phyloP scores from a whole-genome alignment of 2,888 invertebrate species.

The Xestia c-nigrum region DNA sequence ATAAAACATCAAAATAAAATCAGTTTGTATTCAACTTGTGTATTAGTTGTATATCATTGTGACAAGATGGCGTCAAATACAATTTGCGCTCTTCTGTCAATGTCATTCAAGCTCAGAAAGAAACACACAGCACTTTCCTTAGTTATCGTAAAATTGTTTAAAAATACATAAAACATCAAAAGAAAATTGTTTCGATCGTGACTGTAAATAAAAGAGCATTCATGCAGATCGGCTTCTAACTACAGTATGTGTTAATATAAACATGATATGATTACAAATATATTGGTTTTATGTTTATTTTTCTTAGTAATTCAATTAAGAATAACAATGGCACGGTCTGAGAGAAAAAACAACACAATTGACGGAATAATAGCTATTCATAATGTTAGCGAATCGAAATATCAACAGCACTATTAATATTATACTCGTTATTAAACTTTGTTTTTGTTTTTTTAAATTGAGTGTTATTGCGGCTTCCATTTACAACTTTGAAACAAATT shows the following conservation, averaged over 20 bases:
- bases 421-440: background rate
- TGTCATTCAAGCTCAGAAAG: background rate
- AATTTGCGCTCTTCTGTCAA: background rate
- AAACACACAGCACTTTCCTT: background rate
- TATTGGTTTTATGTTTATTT: background rate
- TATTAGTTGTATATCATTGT: too few relatives aligned
- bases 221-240: conserved; percentile 3
- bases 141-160: background rate
- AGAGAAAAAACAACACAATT: background rate
- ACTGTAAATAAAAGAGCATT: background rate
- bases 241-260: conserved; percentile 4
- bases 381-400: background rate
- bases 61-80: background rate
- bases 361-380: conserved; percentile 3
- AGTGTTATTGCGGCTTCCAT: background rate
- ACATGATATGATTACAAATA: background rate
- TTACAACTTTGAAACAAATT: background rate
- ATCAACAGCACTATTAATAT: background rate
- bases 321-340: background rate
- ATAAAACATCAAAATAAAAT: background rate
- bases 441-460: background rate
- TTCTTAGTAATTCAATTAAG: conserved; percentile 1
- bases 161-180: conserved; percentile 7
- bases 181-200: conserved; percentile 16
- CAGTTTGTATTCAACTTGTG: background rate